Evolutionary conservation across 2,888 invertebrate species (phyloP).

Genomic region (Chrysopilus asiliformis): DNA sequence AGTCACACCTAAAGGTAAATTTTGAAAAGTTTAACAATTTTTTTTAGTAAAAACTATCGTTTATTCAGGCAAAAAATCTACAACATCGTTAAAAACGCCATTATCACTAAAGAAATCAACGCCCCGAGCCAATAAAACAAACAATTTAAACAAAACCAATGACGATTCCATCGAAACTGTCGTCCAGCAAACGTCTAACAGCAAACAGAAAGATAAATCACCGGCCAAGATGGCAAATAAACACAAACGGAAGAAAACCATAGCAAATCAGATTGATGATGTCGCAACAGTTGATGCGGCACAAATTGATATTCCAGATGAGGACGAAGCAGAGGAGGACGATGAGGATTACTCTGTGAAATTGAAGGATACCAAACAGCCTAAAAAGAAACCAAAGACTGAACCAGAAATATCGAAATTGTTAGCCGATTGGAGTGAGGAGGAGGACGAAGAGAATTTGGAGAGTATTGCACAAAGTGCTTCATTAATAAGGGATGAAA

Average conservation of each 20-base stretch:
- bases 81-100: too few species aligned
- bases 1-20: conserved; percentile 13
- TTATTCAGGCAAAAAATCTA: too few species aligned
- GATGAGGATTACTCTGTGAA: conserved; percentile 4
- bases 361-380: conserved; percentile 26
- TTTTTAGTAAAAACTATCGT: neutral
- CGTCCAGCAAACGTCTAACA: too few species aligned
- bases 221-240: too few species aligned
- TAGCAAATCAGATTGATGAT: too few species aligned
- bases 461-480: too few species aligned
- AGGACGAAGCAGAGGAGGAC: neutral
- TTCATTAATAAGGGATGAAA: conserved; percentile 3
- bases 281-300: too few species aligned
- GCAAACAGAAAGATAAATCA: too few species aligned
- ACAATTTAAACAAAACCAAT: neutral
- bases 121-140: too few species aligned
- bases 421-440: conserved; percentile 67
- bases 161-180: neutral
- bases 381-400: conserved; percentile 10
- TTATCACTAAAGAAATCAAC: too few species aligned
- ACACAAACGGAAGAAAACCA: too few species aligned
- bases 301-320: too few species aligned
- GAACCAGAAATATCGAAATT: conserved; percentile 35
- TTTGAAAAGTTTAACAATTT: conserved; percentile 25
- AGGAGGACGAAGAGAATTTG: conserved; percentile 35